phyloP scores from a whole-genome alignment of 2,113 vertebrate species.

The Chaetodon auriga region DNA sequence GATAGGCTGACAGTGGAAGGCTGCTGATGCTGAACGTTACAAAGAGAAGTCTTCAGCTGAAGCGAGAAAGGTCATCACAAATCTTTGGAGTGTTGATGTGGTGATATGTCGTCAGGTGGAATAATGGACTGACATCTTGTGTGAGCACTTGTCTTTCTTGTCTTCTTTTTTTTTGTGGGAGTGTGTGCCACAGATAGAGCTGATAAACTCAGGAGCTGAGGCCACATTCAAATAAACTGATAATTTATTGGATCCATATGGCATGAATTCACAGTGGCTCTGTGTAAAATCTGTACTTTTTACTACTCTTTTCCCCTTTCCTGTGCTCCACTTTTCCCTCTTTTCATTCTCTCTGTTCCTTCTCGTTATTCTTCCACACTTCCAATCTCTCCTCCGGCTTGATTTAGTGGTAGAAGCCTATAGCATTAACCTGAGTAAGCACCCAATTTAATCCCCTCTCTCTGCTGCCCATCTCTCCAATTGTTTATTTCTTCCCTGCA shows the following conservation, averaged over 20 bases:
- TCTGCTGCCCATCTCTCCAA: neutral
- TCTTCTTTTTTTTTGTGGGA: too few species aligned
- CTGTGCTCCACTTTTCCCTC: slow-evolving; percentile 37
- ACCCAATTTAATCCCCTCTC: slow-evolving; percentile 52
- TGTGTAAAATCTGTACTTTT: slow-evolving; percentile 23
- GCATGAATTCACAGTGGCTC: slow-evolving; percentile 20
- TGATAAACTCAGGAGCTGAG: neutral
- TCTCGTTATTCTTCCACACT: slow-evolving; percentile 15
- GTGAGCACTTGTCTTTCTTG: neutral
- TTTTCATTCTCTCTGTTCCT: slow-evolving; percentile 32
- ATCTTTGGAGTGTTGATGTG: neutral
- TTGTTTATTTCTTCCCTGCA: neutral
- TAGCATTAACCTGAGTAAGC: slow-evolving; percentile 57
- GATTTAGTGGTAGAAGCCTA: slow-evolving; percentile 40
- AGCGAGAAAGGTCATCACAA: slow-evolving; percentile 6
- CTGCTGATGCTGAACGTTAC: neutral
- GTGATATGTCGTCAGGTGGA: neutral
- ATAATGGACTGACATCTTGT: slow-evolving; percentile 17
- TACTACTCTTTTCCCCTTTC: slow-evolving; percentile 18
- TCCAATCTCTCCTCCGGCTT: slow-evolving; percentile 20
- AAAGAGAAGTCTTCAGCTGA: neutral
- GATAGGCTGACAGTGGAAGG: neutral
- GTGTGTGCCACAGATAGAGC: neutral
- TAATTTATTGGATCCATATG: slow-evolving; percentile 17
- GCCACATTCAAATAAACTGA: slow-evolving; percentile 19